These are phyloP conservation scores for Orius insidiosus DNA, from an alignment of 1,140 invertebrate species.

Conservation along the genomic window DNA sequence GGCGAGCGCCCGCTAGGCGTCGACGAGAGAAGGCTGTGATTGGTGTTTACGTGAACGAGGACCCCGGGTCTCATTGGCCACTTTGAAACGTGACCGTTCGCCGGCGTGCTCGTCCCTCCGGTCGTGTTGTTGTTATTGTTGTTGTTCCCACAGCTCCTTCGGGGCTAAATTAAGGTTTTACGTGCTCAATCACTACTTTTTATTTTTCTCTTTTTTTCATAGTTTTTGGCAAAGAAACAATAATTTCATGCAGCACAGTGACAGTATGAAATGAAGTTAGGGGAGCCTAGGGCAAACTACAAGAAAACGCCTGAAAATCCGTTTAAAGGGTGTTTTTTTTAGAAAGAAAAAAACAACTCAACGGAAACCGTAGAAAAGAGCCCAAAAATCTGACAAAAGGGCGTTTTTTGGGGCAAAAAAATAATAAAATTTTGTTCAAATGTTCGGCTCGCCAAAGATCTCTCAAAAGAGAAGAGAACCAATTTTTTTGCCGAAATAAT, in stretches of 20 bases:
- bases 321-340: neutral
- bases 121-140: conserved; percentile 24
- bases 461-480: no score
- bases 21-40: conserved; percentile 32
- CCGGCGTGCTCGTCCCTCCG: conserved; percentile 22
- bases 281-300: no score
- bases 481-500: no score
- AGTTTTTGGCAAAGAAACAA: no score
- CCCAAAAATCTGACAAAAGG: no score
- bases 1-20: neutral
- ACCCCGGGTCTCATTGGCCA: conserved; percentile 80
- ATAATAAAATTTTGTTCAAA: conserved; percentile 1
- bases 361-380: no score
- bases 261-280: no score
- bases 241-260: no score
- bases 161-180: conserved; percentile 17
- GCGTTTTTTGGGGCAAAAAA: neutral
- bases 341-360: no score
- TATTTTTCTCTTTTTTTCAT: neutral
- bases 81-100: conserved; percentile 29
- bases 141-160: conserved; percentile 22
- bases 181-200: conserved; percentile 6
- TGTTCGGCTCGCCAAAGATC: neutral
- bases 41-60: conserved; percentile 65
- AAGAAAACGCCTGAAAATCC: conserved; percentile 6